These are phyloP conservation scores for Prionailurus bengalensis DNA, from an alignment of 2,113 vertebrate genomes.

Conservation along the genomic window DNA sequence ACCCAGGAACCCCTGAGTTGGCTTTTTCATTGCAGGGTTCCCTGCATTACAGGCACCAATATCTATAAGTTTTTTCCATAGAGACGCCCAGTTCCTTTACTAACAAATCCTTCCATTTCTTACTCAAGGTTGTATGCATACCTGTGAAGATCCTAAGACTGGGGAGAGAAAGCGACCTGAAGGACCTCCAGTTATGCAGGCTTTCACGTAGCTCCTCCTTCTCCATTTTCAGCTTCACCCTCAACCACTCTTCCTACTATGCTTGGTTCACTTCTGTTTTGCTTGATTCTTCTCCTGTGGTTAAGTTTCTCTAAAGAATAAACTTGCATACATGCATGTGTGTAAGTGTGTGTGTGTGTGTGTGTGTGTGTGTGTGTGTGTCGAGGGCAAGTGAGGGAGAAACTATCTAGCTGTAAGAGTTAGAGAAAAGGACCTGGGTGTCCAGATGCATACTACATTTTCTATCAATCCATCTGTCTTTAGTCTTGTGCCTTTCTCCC, in stretches of 20 bases:
- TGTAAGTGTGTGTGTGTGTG: background rate
- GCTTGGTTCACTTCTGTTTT: background rate
- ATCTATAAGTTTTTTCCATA: background rate
- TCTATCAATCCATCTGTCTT: background rate
- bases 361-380: background rate
- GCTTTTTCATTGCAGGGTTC: background rate
- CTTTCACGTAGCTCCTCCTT: background rate
- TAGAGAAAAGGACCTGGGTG: background rate
- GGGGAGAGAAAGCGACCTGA: background rate
- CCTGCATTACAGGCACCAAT: background rate
- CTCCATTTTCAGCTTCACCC: background rate
- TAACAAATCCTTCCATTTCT: background rate
- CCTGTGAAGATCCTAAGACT: background rate
- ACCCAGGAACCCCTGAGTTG: background rate
- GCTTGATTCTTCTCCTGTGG: background rate
- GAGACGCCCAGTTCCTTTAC: background rate
- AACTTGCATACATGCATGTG: background rate
- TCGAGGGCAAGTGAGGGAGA: too few species aligned
- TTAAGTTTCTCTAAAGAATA: constrained; percentile 38
- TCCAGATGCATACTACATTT: background rate
- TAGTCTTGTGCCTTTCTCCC: background rate
- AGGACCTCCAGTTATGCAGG: too few species aligned
- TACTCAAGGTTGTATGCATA: background rate
- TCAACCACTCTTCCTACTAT: background rate
- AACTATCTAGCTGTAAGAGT: background rate